These are phyloP conservation scores for Clavelina lepadiformis DNA, from an alignment of 23 tunicate genomes.

Conservation along the genomic window DNA sequence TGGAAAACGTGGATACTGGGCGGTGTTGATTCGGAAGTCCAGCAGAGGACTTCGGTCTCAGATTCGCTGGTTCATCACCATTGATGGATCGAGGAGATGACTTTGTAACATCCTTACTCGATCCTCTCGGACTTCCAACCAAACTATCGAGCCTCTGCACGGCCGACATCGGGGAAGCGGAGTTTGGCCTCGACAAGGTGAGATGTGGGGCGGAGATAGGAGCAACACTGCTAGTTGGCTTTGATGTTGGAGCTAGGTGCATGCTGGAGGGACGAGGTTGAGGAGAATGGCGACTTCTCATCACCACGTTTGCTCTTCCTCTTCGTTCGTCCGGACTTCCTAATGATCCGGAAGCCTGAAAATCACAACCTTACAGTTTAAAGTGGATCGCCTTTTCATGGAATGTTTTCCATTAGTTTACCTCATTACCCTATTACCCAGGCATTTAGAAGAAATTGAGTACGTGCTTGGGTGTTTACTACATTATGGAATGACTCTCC, in stretches of 20 bases:
- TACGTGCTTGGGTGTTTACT: too few species aligned
- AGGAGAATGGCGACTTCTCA: neutral
- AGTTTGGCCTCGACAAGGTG: neutral
- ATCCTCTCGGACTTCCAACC: slow-evolving; percentile 45
- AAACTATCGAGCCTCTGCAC: slow-evolving; percentile 65
- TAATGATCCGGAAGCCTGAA: slow-evolving; percentile 24
- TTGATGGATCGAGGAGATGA: slow-evolving; percentile 9
- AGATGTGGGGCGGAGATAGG: slow-evolving; percentile 11
- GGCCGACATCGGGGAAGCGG: neutral
- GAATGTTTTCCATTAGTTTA: neutral
- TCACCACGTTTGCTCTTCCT: slow-evolving; percentile 9
- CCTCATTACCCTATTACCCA: too few species aligned
- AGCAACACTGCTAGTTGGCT: slow-evolving; percentile 27
- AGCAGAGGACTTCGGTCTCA: slow-evolving; percentile 19
- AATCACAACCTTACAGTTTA: neutral
- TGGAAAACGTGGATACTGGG: slow-evolving; percentile 14
- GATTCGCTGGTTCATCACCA: neutral
- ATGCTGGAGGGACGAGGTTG: slow-evolving; percentile 20
- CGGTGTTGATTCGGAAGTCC: slow-evolving; percentile 32
- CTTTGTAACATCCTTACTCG: neutral
- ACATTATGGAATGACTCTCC: too few species aligned
- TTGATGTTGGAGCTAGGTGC: slow-evolving; percentile 4
- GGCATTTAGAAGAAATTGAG: too few species aligned
- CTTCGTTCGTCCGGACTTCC: neutral
- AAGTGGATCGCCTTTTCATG: neutral